These are phyloP conservation scores for Eupithecia centaureata DNA, from an alignment of 2,888 invertebrate genomes.

Conservation along the genomic window DNA sequence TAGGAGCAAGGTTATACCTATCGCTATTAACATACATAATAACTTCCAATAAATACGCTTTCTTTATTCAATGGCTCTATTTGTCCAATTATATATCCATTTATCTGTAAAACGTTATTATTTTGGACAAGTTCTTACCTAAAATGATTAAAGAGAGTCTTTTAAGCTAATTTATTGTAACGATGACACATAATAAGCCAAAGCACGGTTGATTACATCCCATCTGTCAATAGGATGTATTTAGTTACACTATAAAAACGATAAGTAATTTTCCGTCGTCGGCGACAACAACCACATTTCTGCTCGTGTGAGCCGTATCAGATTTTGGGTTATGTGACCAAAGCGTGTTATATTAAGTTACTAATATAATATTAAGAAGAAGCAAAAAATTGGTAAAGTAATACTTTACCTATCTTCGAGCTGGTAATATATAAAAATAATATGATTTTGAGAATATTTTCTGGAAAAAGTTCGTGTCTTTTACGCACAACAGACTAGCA, in stretches of 20 bases:
- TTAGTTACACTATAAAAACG: conserved; percentile 62
- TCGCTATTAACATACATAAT: too few species aligned
- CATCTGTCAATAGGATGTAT: conserved; percentile 65
- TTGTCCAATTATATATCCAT: too few species aligned
- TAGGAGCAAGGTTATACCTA: too few species aligned
- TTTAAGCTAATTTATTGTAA: neutral
- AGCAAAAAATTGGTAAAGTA: neutral
- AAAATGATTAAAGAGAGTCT: neutral
- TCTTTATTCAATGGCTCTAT: neutral
- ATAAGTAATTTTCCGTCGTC: conserved; percentile 46
- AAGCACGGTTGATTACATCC: conserved; percentile 54
- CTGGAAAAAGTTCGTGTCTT: conserved; percentile 3
- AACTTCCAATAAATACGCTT: too few species aligned
- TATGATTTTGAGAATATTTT: neutral
- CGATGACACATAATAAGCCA: conserved; percentile 37
- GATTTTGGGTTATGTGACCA: conserved; percentile 52
- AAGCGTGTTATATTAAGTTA: conserved; percentile 57
- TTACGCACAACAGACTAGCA: conserved; percentile 19
- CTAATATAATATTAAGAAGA: conserved; percentile 1
- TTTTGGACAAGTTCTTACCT: too few species aligned
- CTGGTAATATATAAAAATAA: neutral
- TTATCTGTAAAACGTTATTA: too few species aligned
- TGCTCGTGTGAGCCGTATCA: conserved; percentile 60
- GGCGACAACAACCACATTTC: conserved; percentile 45
- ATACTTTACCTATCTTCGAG: neutral